A percentile compares a stretch with the other conserved stretches of the same genome.
Conservation (phyloP, 2,888 invertebrate species). For the Lycophotia porphyrea region DNA sequence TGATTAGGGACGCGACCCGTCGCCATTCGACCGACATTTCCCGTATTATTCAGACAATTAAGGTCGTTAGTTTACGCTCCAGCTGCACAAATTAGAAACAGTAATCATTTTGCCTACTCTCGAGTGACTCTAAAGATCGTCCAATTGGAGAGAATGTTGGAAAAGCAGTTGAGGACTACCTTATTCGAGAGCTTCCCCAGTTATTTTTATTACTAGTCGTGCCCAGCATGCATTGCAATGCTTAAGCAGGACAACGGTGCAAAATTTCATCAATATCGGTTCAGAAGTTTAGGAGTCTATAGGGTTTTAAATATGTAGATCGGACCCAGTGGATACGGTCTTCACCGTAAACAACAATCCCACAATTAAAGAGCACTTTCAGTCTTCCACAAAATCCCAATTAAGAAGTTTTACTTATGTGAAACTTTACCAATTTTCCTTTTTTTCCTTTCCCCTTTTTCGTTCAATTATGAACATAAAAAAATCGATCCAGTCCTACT, state of each 20-base stretch:
- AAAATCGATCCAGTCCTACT: neutral
- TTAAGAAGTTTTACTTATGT: too few species aligned
- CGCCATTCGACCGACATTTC: slow-evolving; percentile 2
- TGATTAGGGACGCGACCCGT: slow-evolving; percentile 12
- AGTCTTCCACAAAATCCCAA: neutral
- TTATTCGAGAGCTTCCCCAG: neutral
- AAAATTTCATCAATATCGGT: neutral
- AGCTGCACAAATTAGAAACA: slow-evolving; percentile 12
- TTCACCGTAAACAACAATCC: neutral
- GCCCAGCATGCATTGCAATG: neutral
- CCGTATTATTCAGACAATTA: slow-evolving; percentile 14
- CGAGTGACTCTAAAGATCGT: too few species aligned
- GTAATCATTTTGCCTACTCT: neutral
- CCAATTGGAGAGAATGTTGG: neutral
- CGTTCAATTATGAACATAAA: too few species aligned
- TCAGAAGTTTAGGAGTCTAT: neutral
- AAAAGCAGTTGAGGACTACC: neutral
- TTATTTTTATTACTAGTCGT: neutral
- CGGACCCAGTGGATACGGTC: neutral
- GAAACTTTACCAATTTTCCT: neutral
- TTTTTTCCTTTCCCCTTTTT: too few species aligned
- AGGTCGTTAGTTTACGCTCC: neutral
- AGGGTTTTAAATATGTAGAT: neutral
- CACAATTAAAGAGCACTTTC: neutral
- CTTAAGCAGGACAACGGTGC: neutral